Evolutionary conservation across 2,113 vertebrate genomes (phyloP), one percentile per base, ranked within the genome.

Genomic region (Hemibates koningsi): DNA sequence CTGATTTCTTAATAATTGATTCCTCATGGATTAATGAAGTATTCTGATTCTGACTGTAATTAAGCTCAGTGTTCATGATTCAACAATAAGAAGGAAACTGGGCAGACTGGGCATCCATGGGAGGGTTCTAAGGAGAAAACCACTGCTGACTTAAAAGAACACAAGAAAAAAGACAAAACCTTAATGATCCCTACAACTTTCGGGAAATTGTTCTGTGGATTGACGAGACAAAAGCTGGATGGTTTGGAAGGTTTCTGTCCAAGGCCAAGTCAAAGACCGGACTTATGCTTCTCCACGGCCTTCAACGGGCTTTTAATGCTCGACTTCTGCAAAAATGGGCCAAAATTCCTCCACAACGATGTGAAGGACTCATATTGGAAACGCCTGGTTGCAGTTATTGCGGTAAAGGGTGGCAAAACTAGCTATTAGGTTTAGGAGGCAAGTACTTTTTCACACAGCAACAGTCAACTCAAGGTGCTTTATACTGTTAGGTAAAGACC

Each of bases 261-360:
- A 12, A 66, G 6, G 17, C 17, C 59, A 63, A 36, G 9, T 36
- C 61, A n/a, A 66, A 66, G 32, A 34, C 57, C 57, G 5, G 0
- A 36, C 6, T 66, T 66, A 0, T 12, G 17, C 32, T 66, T n/a
- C 32, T 36, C 17, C 17, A 36, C 0, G 4, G 17, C 6, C 17
- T 66, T n/a, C 61, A 38, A 38, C 2, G 2, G 61, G 10, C 61
- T 19, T 66, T 66, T 12, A 66, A 66, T 66, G 61, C 19, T 38
- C 1, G 17, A 66, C 17, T 66, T 38, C 61, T 66, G 61, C 32
- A 38, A n/a, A 66, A 66, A 10, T 38, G 34, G 19, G 61, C 6
- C 34, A 66, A n/a, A 66, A 38, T 38, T 38, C 19, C 34, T 66
- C 34, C 61, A 66, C 61, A 38, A 7, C 0, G 0, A 21, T 38